Evolutionary conservation across 2,797 vertebrate species (phyloP), one percentile per base, ranked within the genome.

Genomic region (Clarias pachynema): DNA sequence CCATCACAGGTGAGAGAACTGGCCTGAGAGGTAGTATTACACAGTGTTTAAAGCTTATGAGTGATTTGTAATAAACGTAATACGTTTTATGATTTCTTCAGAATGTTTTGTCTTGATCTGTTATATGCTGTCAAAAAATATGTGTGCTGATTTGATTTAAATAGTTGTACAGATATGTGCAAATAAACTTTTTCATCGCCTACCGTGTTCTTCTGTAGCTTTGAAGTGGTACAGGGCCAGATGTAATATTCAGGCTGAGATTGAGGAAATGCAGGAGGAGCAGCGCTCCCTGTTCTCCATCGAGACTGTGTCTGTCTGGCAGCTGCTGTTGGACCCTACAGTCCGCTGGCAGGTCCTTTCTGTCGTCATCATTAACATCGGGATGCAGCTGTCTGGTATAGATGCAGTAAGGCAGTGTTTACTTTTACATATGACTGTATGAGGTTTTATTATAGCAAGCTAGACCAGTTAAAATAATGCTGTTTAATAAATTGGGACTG

Each of bases 311-410:
- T 96, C 97, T 0, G 95, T 97, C 0, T 92, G 94, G 94, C 92
- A 91, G 37, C 93, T 98, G 83, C 79, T 98, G 84, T 65, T 63
- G 69, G 97, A 97, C 63, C 87, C 85, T 34, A 90, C 94, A 0
- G 94, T 97, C 40, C 95, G 93, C 81, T 96, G 96, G 96, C 97
- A 98, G 90, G 94, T 95, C 79, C 90, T 97, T 66, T 97, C 96
- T 0, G 96, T 98, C 86, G 91, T 91, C 75, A 95, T 97, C 91
- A 93, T 98, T 92, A 97, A 97, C 80, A 93, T 97, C 0, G 97
- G 97, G 87, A 97, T 98, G 97, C 97, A 98, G 93, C 94, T 98
- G 85, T 98, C 97, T 0, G 97, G 97, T 79, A 98, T 98, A 0
- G 97, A 98, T 44, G 96, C 97, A 1, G 97, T 98, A 93, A 97